Evolutionary conservation across 2,888 invertebrate species (phyloP).

Genomic region (Eupithecia inturbata): DNA sequence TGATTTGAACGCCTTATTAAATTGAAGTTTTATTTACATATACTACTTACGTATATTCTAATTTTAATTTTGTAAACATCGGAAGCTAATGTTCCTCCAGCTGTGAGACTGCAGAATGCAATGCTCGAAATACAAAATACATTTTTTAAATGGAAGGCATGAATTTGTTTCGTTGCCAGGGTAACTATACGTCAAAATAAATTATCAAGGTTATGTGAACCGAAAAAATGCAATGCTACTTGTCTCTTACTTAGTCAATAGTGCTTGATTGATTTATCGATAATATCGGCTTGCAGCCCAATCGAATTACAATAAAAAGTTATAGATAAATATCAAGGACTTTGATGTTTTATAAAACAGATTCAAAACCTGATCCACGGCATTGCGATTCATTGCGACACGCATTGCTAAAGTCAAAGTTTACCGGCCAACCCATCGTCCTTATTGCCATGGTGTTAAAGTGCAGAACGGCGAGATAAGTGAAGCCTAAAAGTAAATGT

Average conservation of each 20-base stretch:
- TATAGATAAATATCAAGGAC: conserved; percentile 61
- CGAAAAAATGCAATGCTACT: conserved; percentile 13
- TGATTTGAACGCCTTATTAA: no score
- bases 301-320: conserved; percentile 47
- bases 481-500: conserved; percentile 38
- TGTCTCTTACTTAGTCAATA: conserved; percentile 10
- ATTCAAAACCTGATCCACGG: conserved; percentile 60
- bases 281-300: conserved; percentile 42
- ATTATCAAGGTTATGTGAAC: conserved; percentile 15
- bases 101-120: background rate
- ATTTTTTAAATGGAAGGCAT: background rate
- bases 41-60: background rate
- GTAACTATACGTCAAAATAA: background rate
- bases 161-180: background rate
- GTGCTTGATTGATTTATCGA: conserved; percentile 38
- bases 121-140: background rate
- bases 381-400: conserved; percentile 64
- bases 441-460: conserved; percentile 36
- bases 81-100: background rate
- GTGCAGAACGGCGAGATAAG: conserved; percentile 33
- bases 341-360: conserved; percentile 59
- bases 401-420: conserved; percentile 46
- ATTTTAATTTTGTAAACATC: background rate
- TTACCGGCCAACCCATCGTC: conserved; percentile 30
- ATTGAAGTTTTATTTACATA: background rate